Base-by-base conservation (phyloP, 2,797 vertebrate species). In the Mormyrops boulengeri region DNA sequence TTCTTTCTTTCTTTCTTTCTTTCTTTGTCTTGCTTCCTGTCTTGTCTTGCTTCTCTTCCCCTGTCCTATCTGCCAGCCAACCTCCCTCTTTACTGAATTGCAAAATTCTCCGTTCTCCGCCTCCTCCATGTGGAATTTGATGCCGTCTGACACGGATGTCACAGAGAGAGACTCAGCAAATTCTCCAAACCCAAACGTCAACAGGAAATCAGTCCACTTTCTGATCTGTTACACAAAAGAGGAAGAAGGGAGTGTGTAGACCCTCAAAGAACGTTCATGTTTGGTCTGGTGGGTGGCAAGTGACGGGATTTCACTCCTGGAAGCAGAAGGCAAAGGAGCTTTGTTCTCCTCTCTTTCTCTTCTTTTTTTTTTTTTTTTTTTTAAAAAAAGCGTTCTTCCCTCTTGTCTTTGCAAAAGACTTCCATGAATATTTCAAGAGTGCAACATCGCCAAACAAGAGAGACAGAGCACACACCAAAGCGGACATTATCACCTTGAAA, bases 361-460 rank as follows among this genome's bases (percentile, higher is more conserved):
- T 11, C 3, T 50, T 77, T 30, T 30, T 30, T 30, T 30, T 30
- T 30, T 30, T 30, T 77, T 30, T 6, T n/a, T 57, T n/a, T 4
- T 22, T 41, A 3, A 17, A 50, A 85, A 17, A 85, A 26, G 82
- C 47, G 8, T 50, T 50, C 77, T 73, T 38, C n/a, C n/a, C 82
- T 85, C 85, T 55, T 87, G 85, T 87, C 52, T 53, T 87, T 87
- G 50, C 85, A 55, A 87, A 34, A 57, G 50, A 14, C 52, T 87
- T 14, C 52, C 50, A 53, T 87, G 49, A 87, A 87, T 55, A 87
- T 87, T 87, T 87, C 30, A 87, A 55, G 85, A 85, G 82, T 49
- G n/a, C 22, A 30, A 22, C 44, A 85, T 85, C 44, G 44, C 82
- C 82, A 85, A 50, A 50, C 47, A 85, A 50, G 22, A 9, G 41